These are phyloP conservation scores for Agapetus fuscipes DNA, from an alignment of 2,888 invertebrate species.

Conservation along the genomic window DNA sequence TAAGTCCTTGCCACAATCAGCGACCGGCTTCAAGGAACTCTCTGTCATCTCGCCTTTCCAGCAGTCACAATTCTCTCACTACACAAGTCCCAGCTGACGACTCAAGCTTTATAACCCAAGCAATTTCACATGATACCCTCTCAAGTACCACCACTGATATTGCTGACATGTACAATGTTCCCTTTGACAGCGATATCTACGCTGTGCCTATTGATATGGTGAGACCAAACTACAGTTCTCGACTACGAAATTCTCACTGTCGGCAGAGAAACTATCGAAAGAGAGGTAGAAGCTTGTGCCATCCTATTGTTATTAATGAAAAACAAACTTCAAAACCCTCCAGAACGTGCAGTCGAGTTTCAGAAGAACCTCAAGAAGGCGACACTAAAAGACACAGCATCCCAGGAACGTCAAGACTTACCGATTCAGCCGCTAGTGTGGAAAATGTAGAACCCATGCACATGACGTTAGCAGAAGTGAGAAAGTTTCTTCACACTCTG, in stretches of 20 bases:
- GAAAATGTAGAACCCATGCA: constrained; percentile 58
- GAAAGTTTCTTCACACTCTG: constrained; percentile 71
- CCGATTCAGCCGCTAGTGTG: constrained; percentile 43
- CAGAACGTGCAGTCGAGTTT: constrained; percentile 2
- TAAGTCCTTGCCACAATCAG: constrained; percentile 48
- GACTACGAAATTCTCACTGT: constrained; percentile 30
- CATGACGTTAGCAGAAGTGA: constrained; percentile 76
- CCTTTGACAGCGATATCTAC: constrained; percentile 81
- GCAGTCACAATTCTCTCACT: constrained; percentile 75
- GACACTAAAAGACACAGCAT: constrained; percentile 58
- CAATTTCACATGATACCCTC: constrained; percentile 78
- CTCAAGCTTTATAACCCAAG: constrained; percentile 80
- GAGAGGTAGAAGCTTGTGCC: constrained; percentile 27
- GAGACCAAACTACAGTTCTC: constrained; percentile 42
- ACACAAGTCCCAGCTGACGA: constrained; percentile 70
- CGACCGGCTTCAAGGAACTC: constrained; percentile 70
- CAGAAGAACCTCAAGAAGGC: constrained; percentile 26
- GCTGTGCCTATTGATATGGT: constrained; percentile 79
- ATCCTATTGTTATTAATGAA: constrained; percentile 19
- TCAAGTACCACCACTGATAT: constrained; percentile 61
- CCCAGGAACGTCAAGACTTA: constrained; percentile 52
- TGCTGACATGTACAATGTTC: constrained; percentile 79
- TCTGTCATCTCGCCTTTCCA: constrained; percentile 67
- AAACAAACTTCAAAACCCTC: constrained; percentile 10
- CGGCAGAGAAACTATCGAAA: constrained; percentile 31